phyloP scores from a whole-genome alignment of 2,113 vertebrate species.

The Melanerpes formicivorus region DNA sequence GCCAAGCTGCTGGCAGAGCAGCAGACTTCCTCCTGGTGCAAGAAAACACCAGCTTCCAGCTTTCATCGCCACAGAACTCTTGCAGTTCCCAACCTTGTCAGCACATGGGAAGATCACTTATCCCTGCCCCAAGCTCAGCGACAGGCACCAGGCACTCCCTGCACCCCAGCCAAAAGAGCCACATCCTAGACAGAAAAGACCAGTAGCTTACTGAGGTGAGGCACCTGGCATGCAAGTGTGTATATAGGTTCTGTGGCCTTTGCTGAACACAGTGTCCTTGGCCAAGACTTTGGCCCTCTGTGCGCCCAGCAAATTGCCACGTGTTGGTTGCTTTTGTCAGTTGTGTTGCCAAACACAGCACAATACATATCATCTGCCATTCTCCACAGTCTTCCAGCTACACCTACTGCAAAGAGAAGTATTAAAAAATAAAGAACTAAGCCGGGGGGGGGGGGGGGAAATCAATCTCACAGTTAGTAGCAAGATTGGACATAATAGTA shows the following conservation, averaged over 20 bases:
- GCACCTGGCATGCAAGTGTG: fast-evolving
- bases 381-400: background rate
- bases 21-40: background rate
- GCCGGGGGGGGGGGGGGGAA: too few species aligned
- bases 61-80: background rate
- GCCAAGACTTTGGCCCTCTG: background rate
- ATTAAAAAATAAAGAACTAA: background rate
- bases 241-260: background rate
- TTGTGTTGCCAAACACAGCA: background rate
- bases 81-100: background rate
- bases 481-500: background rate
- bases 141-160: background rate
- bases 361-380: background rate
- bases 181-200: background rate
- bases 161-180: background rate
- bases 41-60: background rate
- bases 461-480: background rate
- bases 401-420: background rate
- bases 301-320: background rate
- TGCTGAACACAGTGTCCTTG: background rate
- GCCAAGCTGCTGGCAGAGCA: background rate
- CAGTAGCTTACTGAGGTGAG: background rate
- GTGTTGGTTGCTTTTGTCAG: background rate
- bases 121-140: too few species aligned
- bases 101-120: background rate